A percentile compares a stretch with the other conserved stretches of the same genome.
phyloP scores from a whole-genome alignment of 2,797 vertebrate species.

The Lithobates pipiens region DNA sequence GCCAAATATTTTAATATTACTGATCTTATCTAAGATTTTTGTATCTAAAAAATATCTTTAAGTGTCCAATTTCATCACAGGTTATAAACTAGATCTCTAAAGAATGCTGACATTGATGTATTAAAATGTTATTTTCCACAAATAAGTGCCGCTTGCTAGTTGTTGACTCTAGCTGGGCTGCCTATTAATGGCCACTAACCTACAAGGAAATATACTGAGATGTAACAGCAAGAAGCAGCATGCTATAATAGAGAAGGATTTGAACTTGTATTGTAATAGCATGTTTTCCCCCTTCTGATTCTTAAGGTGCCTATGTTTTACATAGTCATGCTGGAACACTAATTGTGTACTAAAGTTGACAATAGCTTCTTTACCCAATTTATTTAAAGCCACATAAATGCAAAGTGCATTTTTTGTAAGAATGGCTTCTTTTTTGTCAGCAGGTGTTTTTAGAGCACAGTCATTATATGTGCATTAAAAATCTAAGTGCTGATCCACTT shows the following conservation, averaged over 20 bases:
- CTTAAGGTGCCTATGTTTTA: constrained; percentile 55
- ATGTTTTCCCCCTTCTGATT: constrained; percentile 51
- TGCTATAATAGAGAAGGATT: constrained; percentile 49
- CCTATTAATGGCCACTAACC: constrained; percentile 49
- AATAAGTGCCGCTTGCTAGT: constrained; percentile 46
- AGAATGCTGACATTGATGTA: constrained; percentile 44
- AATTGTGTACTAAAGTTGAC: constrained; percentile 60
- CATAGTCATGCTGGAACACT: constrained; percentile 47
- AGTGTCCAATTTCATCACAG: neutral
- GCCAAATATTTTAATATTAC: too few relatives aligned
- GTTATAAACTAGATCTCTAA: neutral
- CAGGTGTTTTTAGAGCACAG: constrained; percentile 57
- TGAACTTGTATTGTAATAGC: constrained; percentile 56
- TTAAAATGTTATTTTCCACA: constrained; percentile 52
- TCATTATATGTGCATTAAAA: constrained; percentile 60
- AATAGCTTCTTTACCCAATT: constrained; percentile 58
- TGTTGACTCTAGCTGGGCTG: constrained; percentile 54
- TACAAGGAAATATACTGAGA: constrained; percentile 41
- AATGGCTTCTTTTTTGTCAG: constrained; percentile 49
- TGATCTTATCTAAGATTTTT: neutral
- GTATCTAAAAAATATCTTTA: neutral
- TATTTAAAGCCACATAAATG: constrained; percentile 59
- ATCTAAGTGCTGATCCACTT: constrained; percentile 56
- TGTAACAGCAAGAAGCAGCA: constrained; percentile 45
- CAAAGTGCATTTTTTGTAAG: constrained; percentile 57